These are phyloP conservation scores for Megaceryle torquata DNA, from an alignment of 2,113 vertebrate species.

Conservation along the genomic window DNA sequence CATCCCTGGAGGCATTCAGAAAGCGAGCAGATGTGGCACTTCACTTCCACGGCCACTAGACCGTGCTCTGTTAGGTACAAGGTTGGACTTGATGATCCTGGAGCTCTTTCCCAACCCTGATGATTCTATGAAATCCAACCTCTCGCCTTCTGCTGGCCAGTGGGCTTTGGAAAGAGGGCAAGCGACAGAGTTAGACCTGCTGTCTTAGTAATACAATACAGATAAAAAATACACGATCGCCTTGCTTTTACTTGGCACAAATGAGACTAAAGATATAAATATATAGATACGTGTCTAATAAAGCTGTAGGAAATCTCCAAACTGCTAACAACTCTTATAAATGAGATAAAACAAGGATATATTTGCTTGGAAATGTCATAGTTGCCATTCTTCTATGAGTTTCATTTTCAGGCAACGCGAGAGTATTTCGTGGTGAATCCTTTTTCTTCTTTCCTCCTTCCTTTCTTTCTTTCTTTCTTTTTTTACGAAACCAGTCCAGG, in stretches of 20 bases:
- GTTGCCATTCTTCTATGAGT: background rate
- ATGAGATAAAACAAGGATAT: conserved; percentile 23
- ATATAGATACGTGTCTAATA: conserved; percentile 31
- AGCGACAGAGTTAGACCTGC: background rate
- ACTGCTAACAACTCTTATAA: conserved; percentile 21
- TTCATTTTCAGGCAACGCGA: background rate
- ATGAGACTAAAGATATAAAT: conserved; percentile 49
- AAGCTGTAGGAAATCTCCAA: conserved; percentile 54
- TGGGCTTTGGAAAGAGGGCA: background rate
- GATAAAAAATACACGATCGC: conserved; percentile 3
- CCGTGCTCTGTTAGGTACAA: too few species aligned
- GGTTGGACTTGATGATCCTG: too few species aligned
- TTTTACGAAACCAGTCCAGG: conserved; percentile 50
- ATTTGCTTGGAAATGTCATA: background rate
- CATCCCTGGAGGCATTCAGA: too few species aligned
- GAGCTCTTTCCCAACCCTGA: too few species aligned
- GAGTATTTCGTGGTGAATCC: background rate
- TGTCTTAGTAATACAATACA: background rate
- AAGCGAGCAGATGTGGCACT: too few species aligned
- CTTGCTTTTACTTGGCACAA: background rate
- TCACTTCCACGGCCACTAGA: too few species aligned
- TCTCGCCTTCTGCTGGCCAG: background rate
- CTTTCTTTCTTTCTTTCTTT: background rate
- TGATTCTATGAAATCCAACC: too few species aligned
- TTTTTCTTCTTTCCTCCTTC: too few species aligned